Evolutionary conservation across 1,140 invertebrate species (phyloP).

Genomic region (Drosophila virilis): DNA sequence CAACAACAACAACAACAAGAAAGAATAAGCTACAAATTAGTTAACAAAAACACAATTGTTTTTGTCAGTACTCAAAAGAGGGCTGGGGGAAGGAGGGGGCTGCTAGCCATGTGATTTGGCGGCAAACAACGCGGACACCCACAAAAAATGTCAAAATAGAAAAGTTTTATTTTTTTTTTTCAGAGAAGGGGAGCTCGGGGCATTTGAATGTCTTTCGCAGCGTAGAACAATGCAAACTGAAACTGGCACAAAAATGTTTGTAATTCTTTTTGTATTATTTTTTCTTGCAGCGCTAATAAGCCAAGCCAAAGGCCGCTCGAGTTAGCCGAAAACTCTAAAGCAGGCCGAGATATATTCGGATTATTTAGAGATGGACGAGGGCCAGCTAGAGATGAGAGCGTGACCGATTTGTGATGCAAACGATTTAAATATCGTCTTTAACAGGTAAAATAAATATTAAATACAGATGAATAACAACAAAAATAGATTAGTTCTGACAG

Average conservation of each 20-base stretch:
- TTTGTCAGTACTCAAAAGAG: slow-evolving; percentile 34
- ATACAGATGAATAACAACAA: neutral
- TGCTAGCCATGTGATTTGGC: slow-evolving; percentile 52
- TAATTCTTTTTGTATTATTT: slow-evolving; percentile 16
- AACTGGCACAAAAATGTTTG: slow-evolving; percentile 62
- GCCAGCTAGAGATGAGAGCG: slow-evolving; percentile 24
- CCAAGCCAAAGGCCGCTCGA: slow-evolving; percentile 42
- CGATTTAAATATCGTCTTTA: slow-evolving; percentile 4
- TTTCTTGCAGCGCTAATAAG: slow-evolving; percentile 55
- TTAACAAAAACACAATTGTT: slow-evolving; percentile 81
- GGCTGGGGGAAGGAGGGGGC: too few relatives aligned
- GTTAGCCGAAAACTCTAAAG: slow-evolving; percentile 10
- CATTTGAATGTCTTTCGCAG: neutral
- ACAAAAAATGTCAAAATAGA: slow-evolving; percentile 60
- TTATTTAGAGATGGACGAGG: slow-evolving; percentile 31
- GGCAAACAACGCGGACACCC: slow-evolving; percentile 61
- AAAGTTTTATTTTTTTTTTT: slow-evolving; percentile 67
- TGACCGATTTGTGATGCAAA: slow-evolving; percentile 10
- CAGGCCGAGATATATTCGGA: slow-evolving; percentile 40
- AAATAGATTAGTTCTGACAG: too few relatives aligned
- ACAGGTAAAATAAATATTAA: too few relatives aligned
- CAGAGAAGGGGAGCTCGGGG: too few relatives aligned
- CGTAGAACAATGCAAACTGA: slow-evolving; percentile 64
- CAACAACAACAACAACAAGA: slow-evolving; percentile 28
- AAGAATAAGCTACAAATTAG: slow-evolving; percentile 69